Percentiles rank a stretch among this genome's conserved stretches.
Conservation (phyloP, 2,113 vertebrate genomes). For the Tympanuchus pallidicinctus region DNA sequence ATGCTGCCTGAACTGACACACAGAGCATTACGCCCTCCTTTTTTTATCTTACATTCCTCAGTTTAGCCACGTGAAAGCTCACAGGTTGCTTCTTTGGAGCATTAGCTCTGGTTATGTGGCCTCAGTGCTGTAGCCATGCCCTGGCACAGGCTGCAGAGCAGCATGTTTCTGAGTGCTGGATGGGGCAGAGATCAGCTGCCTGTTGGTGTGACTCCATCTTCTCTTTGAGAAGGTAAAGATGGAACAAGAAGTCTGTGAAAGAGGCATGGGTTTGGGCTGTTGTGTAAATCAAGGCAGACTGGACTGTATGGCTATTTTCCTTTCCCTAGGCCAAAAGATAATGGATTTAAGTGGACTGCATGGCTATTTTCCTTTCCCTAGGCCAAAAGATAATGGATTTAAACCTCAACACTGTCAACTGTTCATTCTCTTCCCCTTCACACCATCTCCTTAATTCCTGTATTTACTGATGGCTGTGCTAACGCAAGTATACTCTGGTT, state of each 20-base stretch:
- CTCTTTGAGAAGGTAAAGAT: neutral
- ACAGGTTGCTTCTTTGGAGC: neutral
- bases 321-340: neutral
- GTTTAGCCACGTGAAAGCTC: neutral
- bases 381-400: slow-evolving; percentile 5
- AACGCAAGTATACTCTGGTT: slow-evolving; percentile 18
- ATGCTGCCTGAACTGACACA: neutral
- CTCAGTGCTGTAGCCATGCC: fast-evolving
- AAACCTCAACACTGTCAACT: neutral
- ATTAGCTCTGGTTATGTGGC: fast-evolving
- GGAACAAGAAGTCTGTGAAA: fast-evolving
- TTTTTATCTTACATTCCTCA: neutral
- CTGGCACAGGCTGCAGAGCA: neutral
- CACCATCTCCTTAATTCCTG: neutral
- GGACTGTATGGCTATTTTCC: neutral
- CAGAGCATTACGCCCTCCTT: neutral
- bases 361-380: neutral
- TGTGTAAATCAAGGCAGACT: fast-evolving
- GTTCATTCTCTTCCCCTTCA: slow-evolving; percentile 13
- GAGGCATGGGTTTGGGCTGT: neutral
- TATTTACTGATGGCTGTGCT: slow-evolving; percentile 37
- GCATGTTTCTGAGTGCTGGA: fast-evolving
- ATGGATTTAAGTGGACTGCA: neutral
- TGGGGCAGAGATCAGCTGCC: neutral
- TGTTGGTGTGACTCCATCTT: fast-evolving